Evolutionary conservation across 2,113 vertebrate genomes (phyloP), one percentile per base, ranked within the genome.

Genomic region (Pterophyllum scalare): DNA sequence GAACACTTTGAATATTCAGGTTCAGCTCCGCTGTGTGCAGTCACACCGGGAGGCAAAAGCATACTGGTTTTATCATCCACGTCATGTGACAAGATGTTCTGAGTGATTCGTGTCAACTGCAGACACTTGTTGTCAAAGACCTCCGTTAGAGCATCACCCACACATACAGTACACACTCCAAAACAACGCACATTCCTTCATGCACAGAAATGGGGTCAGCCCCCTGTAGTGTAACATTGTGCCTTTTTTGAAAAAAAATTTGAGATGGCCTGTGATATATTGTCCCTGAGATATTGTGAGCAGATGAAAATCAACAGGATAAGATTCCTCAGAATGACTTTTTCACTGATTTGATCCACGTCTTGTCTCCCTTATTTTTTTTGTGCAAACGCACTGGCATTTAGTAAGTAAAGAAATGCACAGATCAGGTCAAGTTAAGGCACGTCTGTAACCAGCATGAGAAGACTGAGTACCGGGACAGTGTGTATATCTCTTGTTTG

Each of bases 121-220:
- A 89, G 76, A 81, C 59, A 64, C 26, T 64, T 88, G 38, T 54
- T 87, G 82, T 90, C 81, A 82, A 70, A 60, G 77, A 76, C 49
- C 57, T 82, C 56, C 65, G 60, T 79, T 43, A 15, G 75, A 76
- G 72, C 80, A 74, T 75, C 76, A 80, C 70, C 33, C 56, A 81
- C 81, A 67, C 70, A n/a, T 26, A 62, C 43, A 78, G 31, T 79
- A 62, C 70, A 19, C 31, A 67, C 54, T 46, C 54, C 54, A 67
- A 75, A 88, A 87, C 76, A 80, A 89, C 62, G 86, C 22, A 79
- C 82, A 86, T 79, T 88, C 79, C 58, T 82, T 12, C 19, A 64
- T 46, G 83, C 57, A 72, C 28, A 40, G 49, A 84, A 87, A 93
- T 85, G 59, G 88, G 90, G 89, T 89, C 90, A 94, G 59, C 58